Conservation (phyloP, 1,140 invertebrate genomes). For the Brachionus calyciflorus region DNA sequence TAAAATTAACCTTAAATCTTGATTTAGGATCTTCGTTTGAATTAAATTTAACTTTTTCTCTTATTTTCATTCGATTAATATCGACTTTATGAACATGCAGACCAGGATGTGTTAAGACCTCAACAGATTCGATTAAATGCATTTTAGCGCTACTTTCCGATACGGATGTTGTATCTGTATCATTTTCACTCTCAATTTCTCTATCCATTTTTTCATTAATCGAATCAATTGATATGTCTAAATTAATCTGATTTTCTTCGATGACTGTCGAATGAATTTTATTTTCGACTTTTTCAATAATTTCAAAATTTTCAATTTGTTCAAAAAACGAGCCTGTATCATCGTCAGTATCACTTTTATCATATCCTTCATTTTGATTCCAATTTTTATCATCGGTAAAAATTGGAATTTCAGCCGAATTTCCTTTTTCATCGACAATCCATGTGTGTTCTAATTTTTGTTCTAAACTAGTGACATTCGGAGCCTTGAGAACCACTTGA, state of each 20-base stretch:
- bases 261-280: conserved; percentile 25
- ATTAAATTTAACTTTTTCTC: not conserved
- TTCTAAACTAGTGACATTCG: not conserved
- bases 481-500: not conserved
- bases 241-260: conserved; percentile 1
- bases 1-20: conserved; percentile 13
- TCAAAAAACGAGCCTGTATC: conserved; percentile 14
- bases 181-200: not conserved
- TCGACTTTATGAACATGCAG: conserved; percentile 28
- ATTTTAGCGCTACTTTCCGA: conserved; percentile 16
- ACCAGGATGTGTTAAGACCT: not conserved
- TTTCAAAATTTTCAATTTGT: conserved; percentile 21
- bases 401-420: not conserved
- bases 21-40: not conserved
- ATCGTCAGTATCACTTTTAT: conserved; percentile 12
- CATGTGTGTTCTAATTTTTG: conserved; percentile 27
- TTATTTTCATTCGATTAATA: conserved; percentile 2
- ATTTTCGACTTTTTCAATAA: not conserved
- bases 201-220: not conserved
- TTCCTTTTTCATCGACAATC: not conserved
- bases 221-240: not conserved
- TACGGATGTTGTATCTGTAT: not conserved
- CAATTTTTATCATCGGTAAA: not conserved
- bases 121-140: conserved; percentile 39
- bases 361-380: not conserved